Conservation (phyloP, 2,888 invertebrate species). For the Cryptocheilus praepositus region DNA sequence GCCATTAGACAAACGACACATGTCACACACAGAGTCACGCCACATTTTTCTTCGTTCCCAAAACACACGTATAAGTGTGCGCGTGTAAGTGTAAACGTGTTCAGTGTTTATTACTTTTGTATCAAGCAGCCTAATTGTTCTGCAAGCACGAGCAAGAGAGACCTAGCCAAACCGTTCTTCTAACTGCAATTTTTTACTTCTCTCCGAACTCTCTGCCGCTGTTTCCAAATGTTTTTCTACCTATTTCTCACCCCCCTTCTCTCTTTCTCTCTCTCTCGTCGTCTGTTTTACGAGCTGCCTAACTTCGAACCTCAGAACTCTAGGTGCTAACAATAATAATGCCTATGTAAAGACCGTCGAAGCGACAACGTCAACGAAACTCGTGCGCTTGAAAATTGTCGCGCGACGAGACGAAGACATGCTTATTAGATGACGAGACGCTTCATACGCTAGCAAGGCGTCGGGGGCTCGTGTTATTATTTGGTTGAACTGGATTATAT, state of each 20-base stretch:
- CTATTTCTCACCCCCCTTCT: background rate
- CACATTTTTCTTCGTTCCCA: background rate
- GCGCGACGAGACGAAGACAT: conserved; percentile 26
- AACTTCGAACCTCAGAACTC: conserved; percentile 41
- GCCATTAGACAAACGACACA: background rate
- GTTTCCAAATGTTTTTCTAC: background rate
- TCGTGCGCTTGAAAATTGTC: background rate
- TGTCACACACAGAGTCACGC: background rate
- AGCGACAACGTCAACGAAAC: conserved; percentile 24
- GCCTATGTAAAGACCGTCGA: conserved; percentile 34
- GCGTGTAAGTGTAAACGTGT: conserved; percentile 13
- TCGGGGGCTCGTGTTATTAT: conserved; percentile 59
- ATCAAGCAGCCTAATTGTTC: conserved; percentile 11
- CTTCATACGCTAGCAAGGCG: conserved; percentile 67
- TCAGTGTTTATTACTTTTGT: background rate
- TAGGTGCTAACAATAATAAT: conserved; percentile 57
- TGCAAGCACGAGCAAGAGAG: conserved; percentile 34
- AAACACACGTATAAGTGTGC: conserved; percentile 4
- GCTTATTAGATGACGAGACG: conserved; percentile 50
- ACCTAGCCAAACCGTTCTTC: conserved; percentile 16
- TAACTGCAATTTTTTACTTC: background rate
- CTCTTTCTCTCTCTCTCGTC: conserved; percentile 6
- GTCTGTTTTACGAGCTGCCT: conserved; percentile 41
- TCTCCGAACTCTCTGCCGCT: background rate
- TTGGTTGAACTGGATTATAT: conserved; percentile 57